These are phyloP conservation scores for Dasyprocta punctata DNA, from an alignment of 2,113 vertebrate genomes.

Conservation along the genomic window DNA sequence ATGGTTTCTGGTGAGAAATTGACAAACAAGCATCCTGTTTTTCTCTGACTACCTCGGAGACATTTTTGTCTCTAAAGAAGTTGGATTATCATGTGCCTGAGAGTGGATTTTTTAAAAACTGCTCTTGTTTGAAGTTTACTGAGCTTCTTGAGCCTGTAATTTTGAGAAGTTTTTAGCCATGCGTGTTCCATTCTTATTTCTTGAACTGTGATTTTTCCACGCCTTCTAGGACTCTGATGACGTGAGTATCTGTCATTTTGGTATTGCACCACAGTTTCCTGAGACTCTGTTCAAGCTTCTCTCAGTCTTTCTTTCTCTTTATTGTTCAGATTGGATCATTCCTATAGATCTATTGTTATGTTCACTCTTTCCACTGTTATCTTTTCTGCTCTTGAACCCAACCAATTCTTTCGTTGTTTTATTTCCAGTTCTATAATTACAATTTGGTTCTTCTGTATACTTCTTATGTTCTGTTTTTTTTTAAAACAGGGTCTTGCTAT, in stretches of 20 bases:
- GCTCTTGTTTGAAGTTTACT: neutral
- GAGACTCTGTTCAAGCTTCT: neutral
- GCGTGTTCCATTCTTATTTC: neutral
- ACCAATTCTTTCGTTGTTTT: neutral
- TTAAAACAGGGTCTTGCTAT: neutral
- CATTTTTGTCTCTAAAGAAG: neutral
- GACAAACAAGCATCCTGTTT: neutral
- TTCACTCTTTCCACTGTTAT: neutral
- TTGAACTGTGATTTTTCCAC: neutral
- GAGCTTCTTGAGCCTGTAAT: neutral
- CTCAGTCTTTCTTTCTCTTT: neutral
- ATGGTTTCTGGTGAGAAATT: neutral
- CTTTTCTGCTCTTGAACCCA: neutral
- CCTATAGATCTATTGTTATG: neutral
- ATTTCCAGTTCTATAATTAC: neutral
- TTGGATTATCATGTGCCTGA: neutral
- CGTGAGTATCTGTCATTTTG: neutral
- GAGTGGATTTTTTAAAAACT: neutral
- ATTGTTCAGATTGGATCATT: neutral
- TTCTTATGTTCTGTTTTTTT: neutral
- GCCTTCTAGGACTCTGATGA: neutral
- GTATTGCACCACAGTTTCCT: neutral
- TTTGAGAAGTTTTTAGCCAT: neutral
- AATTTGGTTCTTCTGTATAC: neutral
- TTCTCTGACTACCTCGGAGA: neutral